These are phyloP conservation scores for Drosophila carrolli DNA, from an alignment of 1,140 invertebrate genomes.

Conservation along the genomic window DNA sequence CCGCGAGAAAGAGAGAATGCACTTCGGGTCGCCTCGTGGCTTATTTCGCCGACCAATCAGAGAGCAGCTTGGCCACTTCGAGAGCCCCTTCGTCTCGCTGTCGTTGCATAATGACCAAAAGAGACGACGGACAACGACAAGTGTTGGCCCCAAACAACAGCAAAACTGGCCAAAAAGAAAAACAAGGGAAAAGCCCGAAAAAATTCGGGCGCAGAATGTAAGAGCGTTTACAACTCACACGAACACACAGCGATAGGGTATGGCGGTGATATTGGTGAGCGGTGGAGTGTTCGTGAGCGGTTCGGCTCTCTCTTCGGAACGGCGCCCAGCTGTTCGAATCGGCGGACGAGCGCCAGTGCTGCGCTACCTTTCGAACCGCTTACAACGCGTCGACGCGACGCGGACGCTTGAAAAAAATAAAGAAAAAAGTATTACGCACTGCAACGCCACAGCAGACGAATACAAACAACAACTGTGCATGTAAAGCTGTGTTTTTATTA, in stretches of 20 bases:
- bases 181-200: slow-evolving; percentile 15
- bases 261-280: neutral
- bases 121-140: slow-evolving; percentile 46
- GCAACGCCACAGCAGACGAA: slow-evolving; percentile 28
- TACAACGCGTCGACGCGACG: slow-evolving; percentile 61
- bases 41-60: slow-evolving; percentile 67
- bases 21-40: slow-evolving; percentile 44
- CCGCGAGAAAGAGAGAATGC: slow-evolving; percentile 10
- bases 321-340: neutral
- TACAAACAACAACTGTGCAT: slow-evolving; percentile 28
- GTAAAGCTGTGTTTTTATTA: slow-evolving; percentile 63
- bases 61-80: slow-evolving; percentile 46
- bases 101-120: slow-evolving; percentile 69
- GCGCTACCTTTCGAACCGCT: slow-evolving; percentile 67
- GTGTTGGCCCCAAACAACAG: slow-evolving; percentile 34
- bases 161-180: slow-evolving; percentile 4
- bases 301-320: slow-evolving; percentile 12
- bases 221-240: slow-evolving; percentile 36
- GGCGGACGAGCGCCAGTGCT: slow-evolving; percentile 41
- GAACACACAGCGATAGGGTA: neutral
- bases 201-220: slow-evolving; percentile 57
- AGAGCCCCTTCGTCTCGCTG: slow-evolving; percentile 36
- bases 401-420: slow-evolving; percentile 22
- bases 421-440: slow-evolving; percentile 31
- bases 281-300: neutral